Evolutionary conservation across 2,888 invertebrate species (phyloP), one percentile per base, ranked within the genome.

Genomic region (Loripinus fragilis): DNA sequence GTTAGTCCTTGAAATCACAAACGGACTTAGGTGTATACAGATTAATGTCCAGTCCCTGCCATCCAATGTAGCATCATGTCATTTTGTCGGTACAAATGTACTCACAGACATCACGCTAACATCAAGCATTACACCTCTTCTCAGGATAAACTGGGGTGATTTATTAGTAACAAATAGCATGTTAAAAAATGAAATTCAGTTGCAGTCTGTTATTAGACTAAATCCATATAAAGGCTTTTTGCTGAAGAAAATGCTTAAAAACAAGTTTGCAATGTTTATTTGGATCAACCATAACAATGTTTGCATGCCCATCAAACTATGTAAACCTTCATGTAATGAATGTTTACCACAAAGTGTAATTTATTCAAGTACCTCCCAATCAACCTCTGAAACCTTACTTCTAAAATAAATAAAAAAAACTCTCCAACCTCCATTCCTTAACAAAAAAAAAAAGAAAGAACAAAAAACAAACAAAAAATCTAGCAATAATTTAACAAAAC

Each of bases 251-350:
- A 52, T 52, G 25, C 25, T 52, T 52, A 8, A 52, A 52, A 25
- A 25, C 15, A 52, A 52, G 5, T n/a, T 52, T 52, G 23, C 52
- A n/a, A 52, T 52, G 52, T 52, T 52, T 25, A 23, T 52, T 5
- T 52, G 52, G 52, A 28, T 52, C 5, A 52, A 52, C 25, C 52
- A 52, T 52, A 52, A 52, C 12, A 52, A 52, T 52, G 25, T 15
- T 3, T 25, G 52, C 25, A 28, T 52, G 5, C 25, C 52, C 2
- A 25, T 52, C 3, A 3, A 10, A 2, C 5, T 52, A 5, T 52
- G 52, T 15, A 52, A 23, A 5, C 28, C 23, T 25, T 5, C 28
- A 3, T 52, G 52, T 25, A 52, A 8, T 8, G 52, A 25, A 5
- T 52, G 52, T 28, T 25, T 10, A 25, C 52, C 52, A 52, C 5